These are phyloP conservation scores for Rhingia campestris DNA, from an alignment of 2,888 invertebrate genomes.

Conservation along the genomic window DNA sequence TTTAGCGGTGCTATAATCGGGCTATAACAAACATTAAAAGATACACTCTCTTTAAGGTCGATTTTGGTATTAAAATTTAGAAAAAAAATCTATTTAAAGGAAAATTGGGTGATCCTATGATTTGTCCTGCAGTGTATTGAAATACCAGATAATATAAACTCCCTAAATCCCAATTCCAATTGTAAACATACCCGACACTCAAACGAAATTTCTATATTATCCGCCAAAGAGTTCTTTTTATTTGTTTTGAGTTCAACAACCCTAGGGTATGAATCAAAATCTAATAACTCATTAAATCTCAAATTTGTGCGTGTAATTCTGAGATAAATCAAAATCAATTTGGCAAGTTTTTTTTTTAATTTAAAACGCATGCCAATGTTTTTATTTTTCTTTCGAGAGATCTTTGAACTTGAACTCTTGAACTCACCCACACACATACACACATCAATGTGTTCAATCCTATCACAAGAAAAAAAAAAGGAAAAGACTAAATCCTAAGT, in stretches of 20 bases:
- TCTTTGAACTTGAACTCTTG: conserved; percentile 73
- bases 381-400: conserved; percentile 52
- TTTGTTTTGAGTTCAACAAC: too few species aligned
- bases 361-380: conserved; percentile 64
- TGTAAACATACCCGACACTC: too few species aligned
- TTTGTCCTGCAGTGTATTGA: too few species aligned
- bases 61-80: too few species aligned
- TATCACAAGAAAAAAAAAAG: neutral
- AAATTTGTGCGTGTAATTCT: conserved; percentile 42
- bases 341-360: conserved; percentile 8
- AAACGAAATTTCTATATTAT: too few species aligned
- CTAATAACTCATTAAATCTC: conserved; percentile 39
- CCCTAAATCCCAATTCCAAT: too few species aligned
- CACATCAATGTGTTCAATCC: conserved; percentile 32
- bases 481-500: conserved; percentile 40
- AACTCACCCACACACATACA: conserved; percentile 16
- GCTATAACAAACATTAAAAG: too few species aligned
- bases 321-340: conserved; percentile 50
- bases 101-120: too few species aligned
- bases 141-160: too few species aligned
- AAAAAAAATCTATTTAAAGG: too few species aligned
- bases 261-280: neutral
- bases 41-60: too few species aligned
- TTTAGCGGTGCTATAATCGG: too few species aligned
- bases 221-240: neutral